Base-by-base conservation (phyloP, 2,797 vertebrate species). In the Perodicticus potto region DNA sequence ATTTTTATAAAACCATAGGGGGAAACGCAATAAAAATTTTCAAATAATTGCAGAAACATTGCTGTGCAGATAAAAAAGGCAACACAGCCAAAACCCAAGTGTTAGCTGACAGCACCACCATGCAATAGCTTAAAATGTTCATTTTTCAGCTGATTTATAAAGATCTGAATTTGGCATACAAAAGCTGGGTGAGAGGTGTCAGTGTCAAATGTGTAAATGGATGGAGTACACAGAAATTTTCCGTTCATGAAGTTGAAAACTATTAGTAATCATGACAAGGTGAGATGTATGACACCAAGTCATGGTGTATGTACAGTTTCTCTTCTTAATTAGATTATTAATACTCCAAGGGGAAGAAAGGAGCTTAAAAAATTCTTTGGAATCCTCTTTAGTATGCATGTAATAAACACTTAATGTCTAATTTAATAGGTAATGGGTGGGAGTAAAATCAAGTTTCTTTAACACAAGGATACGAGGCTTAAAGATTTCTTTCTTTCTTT, bases 1-100 rank as follows among this genome's bases (percentile, higher is more conserved):
- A 32, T 94, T 95, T 95, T 97, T 96, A 90, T 96, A 92, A 97
- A 97, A 87, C 73, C 57, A 55, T 40, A 59, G 93, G 43, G 74
- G 27, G 23, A 27, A 85, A 92, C 9, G 45, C 45, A 45, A 45
- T 45, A 45, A 10, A 45, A 45, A 45, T 45, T 45, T 45, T 45
- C 45, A 45, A 45, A 45, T 45, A 45, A 45, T 45, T 45, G 29
- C 86, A 85, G 93, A 96, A 84, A 84, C 76, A 67, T 76, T 34
- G 67, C 72, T 14, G 76, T 43, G 73, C 19, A 73, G 89, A 87
- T 93, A 72, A 92, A 97, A 96, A 87, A 73, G 90, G 57, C 29
- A 80, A 25, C 17, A 17, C 25, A 11, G 13, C 74, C 78, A 67
- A 83, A 83, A 55, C 83, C 40, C n/a, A 37, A 37, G 34, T 67